Evolutionary conservation across 2,113 vertebrate species (phyloP).

Genomic region (Apodemus sylvaticus): DNA sequence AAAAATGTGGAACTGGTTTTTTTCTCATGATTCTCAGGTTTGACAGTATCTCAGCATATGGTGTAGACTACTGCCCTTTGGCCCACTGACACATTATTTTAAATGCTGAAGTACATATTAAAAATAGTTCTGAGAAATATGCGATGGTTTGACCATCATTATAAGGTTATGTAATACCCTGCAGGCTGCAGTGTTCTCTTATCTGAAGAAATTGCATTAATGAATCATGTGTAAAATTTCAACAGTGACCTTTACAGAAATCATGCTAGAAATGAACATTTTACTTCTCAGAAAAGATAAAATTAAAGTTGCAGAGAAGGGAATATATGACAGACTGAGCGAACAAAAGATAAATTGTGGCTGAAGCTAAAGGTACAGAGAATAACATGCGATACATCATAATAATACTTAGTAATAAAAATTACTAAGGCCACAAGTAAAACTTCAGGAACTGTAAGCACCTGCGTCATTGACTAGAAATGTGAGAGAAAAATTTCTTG

Average conservation of each 20-base stretch:
- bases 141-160: not conserved
- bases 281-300: not conserved
- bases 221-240: slow-evolving; percentile 35
- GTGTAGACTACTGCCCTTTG: not conserved
- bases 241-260: slow-evolving; percentile 36
- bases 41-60: not conserved
- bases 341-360: not conserved
- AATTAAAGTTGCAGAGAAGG: not conserved
- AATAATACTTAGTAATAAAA: not conserved
- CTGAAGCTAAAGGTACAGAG: not conserved
- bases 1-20: not conserved
- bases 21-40: not conserved
- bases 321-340: not conserved
- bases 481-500: not conserved
- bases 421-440: not conserved
- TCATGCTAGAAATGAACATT: not conserved
- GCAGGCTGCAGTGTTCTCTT: not conserved
- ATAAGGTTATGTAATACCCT: slow-evolving; percentile 38
- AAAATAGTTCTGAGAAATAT: slow-evolving; percentile 16
- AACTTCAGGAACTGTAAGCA: not conserved
- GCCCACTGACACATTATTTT: slow-evolving; percentile 28
- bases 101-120: not conserved
- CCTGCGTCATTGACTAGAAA: not conserved
- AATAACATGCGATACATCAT: not conserved
- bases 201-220: slow-evolving; percentile 54